Conservation (phyloP, 2,113 vertebrate genomes). For the Raja brachyura region DNA sequence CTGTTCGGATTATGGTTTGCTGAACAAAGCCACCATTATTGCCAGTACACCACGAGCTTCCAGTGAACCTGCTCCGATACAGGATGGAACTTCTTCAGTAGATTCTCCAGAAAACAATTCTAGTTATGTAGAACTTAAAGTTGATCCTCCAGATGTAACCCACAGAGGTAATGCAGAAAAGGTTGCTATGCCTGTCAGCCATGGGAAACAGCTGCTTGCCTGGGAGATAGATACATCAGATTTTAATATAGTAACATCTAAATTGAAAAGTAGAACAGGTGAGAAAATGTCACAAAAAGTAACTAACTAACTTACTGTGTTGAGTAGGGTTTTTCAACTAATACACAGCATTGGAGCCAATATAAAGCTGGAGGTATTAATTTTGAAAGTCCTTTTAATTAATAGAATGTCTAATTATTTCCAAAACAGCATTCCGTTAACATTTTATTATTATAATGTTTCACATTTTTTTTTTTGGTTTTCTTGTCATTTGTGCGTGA, state of each 20-base stretch:
- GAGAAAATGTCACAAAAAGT: constrained; percentile 43
- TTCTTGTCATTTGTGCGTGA: background rate
- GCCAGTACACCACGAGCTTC: constrained; percentile 64
- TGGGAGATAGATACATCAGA: constrained; percentile 96
- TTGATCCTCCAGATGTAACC: constrained; percentile 56
- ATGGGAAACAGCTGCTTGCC: constrained; percentile 73
- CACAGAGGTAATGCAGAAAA: constrained; percentile 67
- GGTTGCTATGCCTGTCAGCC: constrained; percentile 62
- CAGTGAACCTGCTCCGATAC: constrained; percentile 52
- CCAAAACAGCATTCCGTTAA: background rate
- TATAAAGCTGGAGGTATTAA: background rate
- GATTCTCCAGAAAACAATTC: constrained; percentile 56
- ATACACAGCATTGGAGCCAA: background rate
- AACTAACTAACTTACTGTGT: constrained; percentile 18
- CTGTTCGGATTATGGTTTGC: constrained; percentile 91
- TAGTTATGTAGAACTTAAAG: constrained; percentile 53
- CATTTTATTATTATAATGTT: background rate
- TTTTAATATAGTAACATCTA: constrained; percentile 69
- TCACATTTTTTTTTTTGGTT: background rate
- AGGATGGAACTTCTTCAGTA: constrained; percentile 53
- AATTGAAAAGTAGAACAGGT: constrained; percentile 78
- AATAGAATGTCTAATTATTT: background rate
- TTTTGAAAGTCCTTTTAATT: background rate
- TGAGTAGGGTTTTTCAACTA: background rate
- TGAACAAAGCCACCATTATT: constrained; percentile 82